phyloP scores from a whole-genome alignment of 2,113 vertebrate genomes.

The Delphinapterus leucas region DNA sequence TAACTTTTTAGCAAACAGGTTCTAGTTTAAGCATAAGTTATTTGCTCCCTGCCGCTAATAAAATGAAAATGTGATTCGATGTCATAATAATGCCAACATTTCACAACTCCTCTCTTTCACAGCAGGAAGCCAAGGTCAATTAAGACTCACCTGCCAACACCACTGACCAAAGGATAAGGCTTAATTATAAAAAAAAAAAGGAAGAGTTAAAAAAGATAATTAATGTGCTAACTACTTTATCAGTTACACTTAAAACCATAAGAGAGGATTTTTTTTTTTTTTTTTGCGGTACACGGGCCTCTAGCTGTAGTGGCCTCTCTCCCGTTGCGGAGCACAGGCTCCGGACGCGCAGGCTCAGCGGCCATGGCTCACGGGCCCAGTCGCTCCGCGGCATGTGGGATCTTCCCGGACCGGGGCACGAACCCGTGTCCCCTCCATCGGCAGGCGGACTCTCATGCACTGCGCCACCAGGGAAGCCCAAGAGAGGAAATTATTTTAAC shows the following conservation, averaged over 20 bases:
- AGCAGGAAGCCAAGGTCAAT: slow-evolving; percentile 48
- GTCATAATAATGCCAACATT: slow-evolving; percentile 14
- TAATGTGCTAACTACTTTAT: slow-evolving; percentile 54
- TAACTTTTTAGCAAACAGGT: slow-evolving; percentile 14
- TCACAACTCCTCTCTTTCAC: slow-evolving; percentile 23
- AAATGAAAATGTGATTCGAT: slow-evolving; percentile 34
- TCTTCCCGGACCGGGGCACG: too few species aligned
- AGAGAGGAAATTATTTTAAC: slow-evolving; percentile 50
- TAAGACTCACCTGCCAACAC: slow-evolving; percentile 41
- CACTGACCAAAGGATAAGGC: neutral
- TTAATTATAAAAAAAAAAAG: neutral
- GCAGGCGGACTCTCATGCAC: too few species aligned
- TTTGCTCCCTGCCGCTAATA: neutral
- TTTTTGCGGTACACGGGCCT: too few species aligned
- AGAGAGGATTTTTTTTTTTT: neutral
- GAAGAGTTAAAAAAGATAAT: slow-evolving; percentile 35
- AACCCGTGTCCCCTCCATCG: too few species aligned
- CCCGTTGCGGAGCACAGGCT: too few species aligned
- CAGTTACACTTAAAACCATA: slow-evolving; percentile 30
- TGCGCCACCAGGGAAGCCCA: neutral
- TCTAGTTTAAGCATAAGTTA: slow-evolving; percentile 33
- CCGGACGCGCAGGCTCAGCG: too few species aligned
- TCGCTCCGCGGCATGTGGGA: too few species aligned
- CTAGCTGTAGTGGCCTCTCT: too few species aligned
- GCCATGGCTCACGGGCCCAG: too few species aligned